A percentile compares a stretch with the other conserved stretches of the same genome.
Conservation (phyloP, 2,888 invertebrate genomes). For the Osedax frankpressi region DNA sequence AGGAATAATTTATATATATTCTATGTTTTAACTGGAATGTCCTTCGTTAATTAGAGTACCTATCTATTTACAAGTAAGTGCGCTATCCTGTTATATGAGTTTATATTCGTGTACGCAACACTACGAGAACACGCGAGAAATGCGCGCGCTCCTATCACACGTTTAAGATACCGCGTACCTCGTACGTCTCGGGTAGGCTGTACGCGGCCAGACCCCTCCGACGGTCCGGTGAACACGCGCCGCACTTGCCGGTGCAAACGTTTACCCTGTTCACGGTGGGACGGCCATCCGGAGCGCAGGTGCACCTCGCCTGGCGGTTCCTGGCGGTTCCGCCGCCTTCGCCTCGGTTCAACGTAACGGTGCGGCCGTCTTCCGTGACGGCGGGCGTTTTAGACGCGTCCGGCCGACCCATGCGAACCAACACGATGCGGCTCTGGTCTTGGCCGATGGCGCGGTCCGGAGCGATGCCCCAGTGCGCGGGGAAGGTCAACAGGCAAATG, state of each 20-base stretch:
- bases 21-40: too few relatives aligned
- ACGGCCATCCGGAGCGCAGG: background rate
- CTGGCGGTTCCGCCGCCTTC: background rate
- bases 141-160: too few relatives aligned
- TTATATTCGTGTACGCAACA: too few relatives aligned
- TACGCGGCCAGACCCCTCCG: background rate
- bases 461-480: background rate
- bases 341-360: background rate
- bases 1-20: too few relatives aligned
- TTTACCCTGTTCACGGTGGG: background rate
- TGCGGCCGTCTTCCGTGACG: background rate
- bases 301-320: background rate
- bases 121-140: too few relatives aligned
- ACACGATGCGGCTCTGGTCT: background rate
- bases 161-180: too few relatives aligned
- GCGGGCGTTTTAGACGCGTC: background rate
- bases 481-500: constrained; percentile 1
- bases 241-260: background rate
- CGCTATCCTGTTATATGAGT: too few relatives aligned
- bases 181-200: background rate
- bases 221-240: too few relatives aligned
- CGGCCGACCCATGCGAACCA: background rate
- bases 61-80: too few relatives aligned
- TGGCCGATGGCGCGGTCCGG: background rate
- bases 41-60: too few relatives aligned